Conservation (phyloP, 2,888 invertebrate species). For the Plagodis dolabraria region DNA sequence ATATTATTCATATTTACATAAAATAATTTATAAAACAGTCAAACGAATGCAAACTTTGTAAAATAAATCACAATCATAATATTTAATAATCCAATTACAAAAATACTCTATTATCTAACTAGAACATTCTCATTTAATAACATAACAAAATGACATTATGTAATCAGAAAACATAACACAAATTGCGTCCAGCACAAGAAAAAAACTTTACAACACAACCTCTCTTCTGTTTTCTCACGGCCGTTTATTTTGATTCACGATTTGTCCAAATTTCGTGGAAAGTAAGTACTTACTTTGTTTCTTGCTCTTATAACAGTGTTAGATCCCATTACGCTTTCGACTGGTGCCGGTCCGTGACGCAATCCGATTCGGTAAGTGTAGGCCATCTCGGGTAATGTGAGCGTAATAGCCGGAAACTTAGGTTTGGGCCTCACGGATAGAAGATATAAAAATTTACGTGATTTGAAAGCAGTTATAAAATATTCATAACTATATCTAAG, state of each 20-base stretch:
- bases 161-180: too few relatives aligned
- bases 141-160: not conserved
- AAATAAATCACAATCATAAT: too few relatives aligned
- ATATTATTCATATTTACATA: too few relatives aligned
- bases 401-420: conserved; percentile 18
- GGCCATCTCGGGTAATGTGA: conserved; percentile 18
- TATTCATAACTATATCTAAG: too few relatives aligned
- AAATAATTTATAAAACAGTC: too few relatives aligned
- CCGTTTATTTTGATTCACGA: conserved; percentile 27
- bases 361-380: conserved; percentile 46
- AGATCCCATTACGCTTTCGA: conserved; percentile 71
- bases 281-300: conserved; percentile 72
- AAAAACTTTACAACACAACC: conserved; percentile 8
- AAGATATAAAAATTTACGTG: not conserved
- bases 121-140: not conserved
- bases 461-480: not conserved
- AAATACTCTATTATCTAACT: too few relatives aligned
- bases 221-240: conserved; percentile 22
- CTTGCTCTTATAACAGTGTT: conserved; percentile 63
- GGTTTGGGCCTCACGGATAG: conserved; percentile 9
- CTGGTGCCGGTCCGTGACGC: conserved; percentile 57
- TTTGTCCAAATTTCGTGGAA: conserved; percentile 52
- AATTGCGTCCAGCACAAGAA: conserved; percentile 2
- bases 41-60: too few relatives aligned
- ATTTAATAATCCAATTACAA: too few relatives aligned